A percentile compares a stretch with the other conserved stretches of the same genome.
These are phyloP conservation scores for Heterodera filipjevi DNA, from an alignment of 2,888 invertebrate genomes.

Conservation along the genomic window DNA sequence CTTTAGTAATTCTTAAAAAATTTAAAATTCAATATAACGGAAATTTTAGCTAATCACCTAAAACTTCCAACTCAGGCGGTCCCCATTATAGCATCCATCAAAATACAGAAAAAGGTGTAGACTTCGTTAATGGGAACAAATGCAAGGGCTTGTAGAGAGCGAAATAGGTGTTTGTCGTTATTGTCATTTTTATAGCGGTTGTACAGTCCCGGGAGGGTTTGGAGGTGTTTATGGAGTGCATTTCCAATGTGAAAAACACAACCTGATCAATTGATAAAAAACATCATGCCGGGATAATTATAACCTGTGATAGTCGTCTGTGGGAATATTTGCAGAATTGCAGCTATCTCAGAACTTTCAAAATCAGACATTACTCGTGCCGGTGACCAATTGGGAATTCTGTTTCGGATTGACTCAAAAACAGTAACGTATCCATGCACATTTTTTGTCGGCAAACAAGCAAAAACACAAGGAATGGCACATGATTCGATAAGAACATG, in stretches of 20 bases:
- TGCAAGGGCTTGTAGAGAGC: slow-evolving; percentile 21
- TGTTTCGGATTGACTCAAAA: not conserved
- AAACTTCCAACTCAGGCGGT: not conserved
- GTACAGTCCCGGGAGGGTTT: not conserved
- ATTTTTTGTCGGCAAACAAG: too few relatives aligned
- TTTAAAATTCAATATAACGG: not conserved
- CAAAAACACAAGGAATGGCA: slow-evolving; percentile 9
- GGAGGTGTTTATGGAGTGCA: not conserved
- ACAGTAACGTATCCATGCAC: not conserved
- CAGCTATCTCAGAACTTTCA: not conserved
- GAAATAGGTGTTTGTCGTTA: not conserved
- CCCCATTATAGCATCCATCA: slow-evolving; percentile 11
- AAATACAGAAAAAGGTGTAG: slow-evolving; percentile 17
- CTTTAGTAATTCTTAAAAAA: too few relatives aligned
- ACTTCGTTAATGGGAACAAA: slow-evolving; percentile 14
- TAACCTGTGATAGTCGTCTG: not conserved
- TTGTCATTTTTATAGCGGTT: not conserved
- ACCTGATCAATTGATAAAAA: slow-evolving; percentile 2
- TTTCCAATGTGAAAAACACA: slow-evolving; percentile 18
- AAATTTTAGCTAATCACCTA: not conserved
- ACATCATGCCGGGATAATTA: not conserved
- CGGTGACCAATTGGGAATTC: slow-evolving; percentile 8
- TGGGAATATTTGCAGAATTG: not conserved
- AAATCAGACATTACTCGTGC: slow-evolving; percentile 15
- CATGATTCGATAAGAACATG: slow-evolving; percentile 11